phyloP scores from a whole-genome alignment of 1,140 invertebrate species.

The Hylaeus volcanicus region DNA sequence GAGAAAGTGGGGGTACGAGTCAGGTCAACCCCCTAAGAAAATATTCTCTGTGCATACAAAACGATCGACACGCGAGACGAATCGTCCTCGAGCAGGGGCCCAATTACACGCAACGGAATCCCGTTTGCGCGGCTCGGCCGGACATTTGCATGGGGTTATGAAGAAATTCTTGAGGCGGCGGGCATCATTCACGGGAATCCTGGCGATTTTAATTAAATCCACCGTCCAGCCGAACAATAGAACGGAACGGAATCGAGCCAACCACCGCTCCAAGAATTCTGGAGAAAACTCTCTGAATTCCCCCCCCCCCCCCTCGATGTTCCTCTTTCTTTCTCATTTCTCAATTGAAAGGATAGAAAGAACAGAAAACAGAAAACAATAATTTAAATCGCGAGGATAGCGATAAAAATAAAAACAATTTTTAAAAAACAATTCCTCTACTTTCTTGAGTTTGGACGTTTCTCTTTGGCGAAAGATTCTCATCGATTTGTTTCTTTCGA shows the following conservation, averaged over 20 bases:
- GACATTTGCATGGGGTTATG: constrained; percentile 74
- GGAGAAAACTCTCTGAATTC: background rate
- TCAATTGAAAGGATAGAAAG: too few species aligned
- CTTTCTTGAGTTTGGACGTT: too few species aligned
- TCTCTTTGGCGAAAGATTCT: background rate
- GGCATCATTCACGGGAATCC: constrained; percentile 68
- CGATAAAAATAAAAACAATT: background rate
- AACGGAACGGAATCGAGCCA: constrained; percentile 17
- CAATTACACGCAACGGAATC: constrained; percentile 56
- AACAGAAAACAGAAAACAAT: too few species aligned
- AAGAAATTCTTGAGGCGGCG: constrained; percentile 72
- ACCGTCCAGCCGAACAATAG: constrained; percentile 44
- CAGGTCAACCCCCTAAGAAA: background rate
- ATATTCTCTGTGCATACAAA: constrained; percentile 12
- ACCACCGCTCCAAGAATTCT: background rate
- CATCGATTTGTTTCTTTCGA: background rate
- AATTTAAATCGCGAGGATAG: too few species aligned
- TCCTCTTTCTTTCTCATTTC: background rate
- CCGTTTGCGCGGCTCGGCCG: constrained; percentile 48
- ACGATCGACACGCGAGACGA: constrained; percentile 36
- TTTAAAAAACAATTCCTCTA: too few species aligned
- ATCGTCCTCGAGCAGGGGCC: background rate
- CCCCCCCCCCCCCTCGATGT: background rate
- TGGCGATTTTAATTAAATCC: constrained; percentile 77
- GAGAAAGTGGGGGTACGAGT: background rate